phyloP scores from a whole-genome alignment of 1,140 invertebrate genomes.

The Carcinoscorpius rotundicauda region DNA sequence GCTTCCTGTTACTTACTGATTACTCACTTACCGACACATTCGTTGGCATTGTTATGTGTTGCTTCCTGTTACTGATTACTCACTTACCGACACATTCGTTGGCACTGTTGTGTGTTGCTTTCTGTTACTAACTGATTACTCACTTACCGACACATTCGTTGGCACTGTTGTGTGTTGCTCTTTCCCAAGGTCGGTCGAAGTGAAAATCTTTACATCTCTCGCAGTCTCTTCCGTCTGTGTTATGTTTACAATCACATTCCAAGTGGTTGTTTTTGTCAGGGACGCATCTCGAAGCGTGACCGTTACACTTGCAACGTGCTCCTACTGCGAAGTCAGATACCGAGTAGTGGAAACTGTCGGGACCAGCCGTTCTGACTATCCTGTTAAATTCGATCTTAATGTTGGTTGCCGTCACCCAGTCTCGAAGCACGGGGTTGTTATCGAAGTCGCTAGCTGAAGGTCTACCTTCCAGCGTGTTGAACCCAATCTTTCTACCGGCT shows the following conservation, averaged over 20 bases:
- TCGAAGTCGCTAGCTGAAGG: slow-evolving; percentile 45
- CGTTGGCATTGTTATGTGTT: no score
- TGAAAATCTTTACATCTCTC: slow-evolving; percentile 97
- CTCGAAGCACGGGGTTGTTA: slow-evolving; percentile 44
- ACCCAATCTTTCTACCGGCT: slow-evolving; percentile 35
- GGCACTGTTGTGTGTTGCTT: no score
- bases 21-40: no score
- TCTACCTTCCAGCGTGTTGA: slow-evolving; percentile 43
- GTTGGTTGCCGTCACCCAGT: slow-evolving; percentile 29
- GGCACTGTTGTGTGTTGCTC: slow-evolving; percentile 84
- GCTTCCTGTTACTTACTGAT: no score
- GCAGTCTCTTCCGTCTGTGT: slow-evolving; percentile 95
- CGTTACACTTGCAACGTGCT: slow-evolving; percentile 28
- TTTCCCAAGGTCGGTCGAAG: slow-evolving; percentile 95
- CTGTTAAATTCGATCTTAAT: slow-evolving; percentile 26
- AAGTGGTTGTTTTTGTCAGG: slow-evolving; percentile 48
- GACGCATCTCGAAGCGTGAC: slow-evolving; percentile 25
- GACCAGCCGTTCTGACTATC: slow-evolving; percentile 8
- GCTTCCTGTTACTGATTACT: no score
- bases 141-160: slow-evolving; percentile 94
- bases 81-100: no score
- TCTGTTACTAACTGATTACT: no score
- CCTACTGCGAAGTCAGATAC: slow-evolving; percentile 27
- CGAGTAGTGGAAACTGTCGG: slow-evolving; percentile 32
- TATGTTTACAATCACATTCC: slow-evolving; percentile 93